A percentile compares a stretch with the other conserved stretches of the same genome.
Conservation (phyloP, 1,140 invertebrate genomes). For the Artemia franciscana region DNA sequence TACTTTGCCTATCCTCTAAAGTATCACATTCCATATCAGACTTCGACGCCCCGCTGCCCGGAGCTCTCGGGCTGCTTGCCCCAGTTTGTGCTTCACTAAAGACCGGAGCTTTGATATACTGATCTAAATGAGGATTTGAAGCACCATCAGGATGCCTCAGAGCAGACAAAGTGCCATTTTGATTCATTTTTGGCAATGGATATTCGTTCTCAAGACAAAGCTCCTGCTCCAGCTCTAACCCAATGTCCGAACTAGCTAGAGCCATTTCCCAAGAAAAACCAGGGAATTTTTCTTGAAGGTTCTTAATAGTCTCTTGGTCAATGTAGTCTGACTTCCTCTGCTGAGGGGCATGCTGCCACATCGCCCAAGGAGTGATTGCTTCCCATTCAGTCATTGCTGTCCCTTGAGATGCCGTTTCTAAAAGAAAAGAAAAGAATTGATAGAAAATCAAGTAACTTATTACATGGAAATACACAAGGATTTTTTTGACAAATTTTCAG, state of each 20-base stretch:
- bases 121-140: slow-evolving; percentile 61
- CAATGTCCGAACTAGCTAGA: slow-evolving; percentile 6
- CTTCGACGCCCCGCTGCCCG: slow-evolving; percentile 38
- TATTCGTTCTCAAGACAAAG: background rate
- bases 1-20: slow-evolving; percentile 1
- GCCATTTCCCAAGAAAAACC: background rate
- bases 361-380: background rate
- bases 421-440: background rate
- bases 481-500: too few relatives aligned
- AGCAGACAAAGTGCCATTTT: slow-evolving; percentile 30
- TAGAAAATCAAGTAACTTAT: too few relatives aligned
- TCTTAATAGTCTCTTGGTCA: background rate
- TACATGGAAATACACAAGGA: too few relatives aligned
- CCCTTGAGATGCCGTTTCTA: background rate
- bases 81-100: slow-evolving; percentile 3
- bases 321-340: background rate
- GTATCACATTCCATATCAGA: slow-evolving; percentile 31
- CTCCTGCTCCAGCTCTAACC: slow-evolving; percentile 9
- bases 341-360: background rate
- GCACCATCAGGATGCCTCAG: slow-evolving; percentile 65
- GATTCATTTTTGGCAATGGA: background rate
- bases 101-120: slow-evolving; percentile 25
- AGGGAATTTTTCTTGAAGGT: slow-evolving; percentile 2
- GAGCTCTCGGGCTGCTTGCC: slow-evolving; percentile 24
- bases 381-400: background rate